Base-by-base conservation (phyloP, 1,140 invertebrate genomes). In the Phymastichus coffea region DNA sequence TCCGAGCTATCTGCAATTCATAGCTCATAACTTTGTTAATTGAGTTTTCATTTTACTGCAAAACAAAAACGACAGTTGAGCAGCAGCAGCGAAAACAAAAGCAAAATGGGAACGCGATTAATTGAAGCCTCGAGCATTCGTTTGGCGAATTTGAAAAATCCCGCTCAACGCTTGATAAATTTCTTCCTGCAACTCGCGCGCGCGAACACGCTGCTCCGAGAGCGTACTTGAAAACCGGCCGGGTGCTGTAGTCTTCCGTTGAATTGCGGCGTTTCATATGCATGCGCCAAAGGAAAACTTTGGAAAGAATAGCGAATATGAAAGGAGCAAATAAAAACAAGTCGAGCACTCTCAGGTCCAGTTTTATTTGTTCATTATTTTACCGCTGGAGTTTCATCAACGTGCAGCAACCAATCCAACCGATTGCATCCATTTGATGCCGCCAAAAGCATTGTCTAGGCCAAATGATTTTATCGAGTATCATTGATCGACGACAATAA, bases 351-450 rank as follows among this genome's bases (percentile, higher is more conserved):
- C n/a, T n/a, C n/a, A n/a, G n/a, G n/a, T 43, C n/a, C 46, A 28
- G 28, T 33, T 48, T 48, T 33, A n/a, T 48, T 48, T 48, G 33
- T 48, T 33, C 9, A 33, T 48, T 33, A 4, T 38, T 38, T 51
- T 38, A 22, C 47, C n/a, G 62, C 51, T 52, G 59, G 26, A 48
- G 63, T 65, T 56, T 28, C 59, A 65, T 65, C 56, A 48, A 48
- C n/a, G n/a, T n/a, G n/a, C n/a, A n/a, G n/a, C n/a, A n/a, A n/a
- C n/a, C n/a, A n/a, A n/a, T 23, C 22, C 38, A 53, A 33, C 37
- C 49, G 51, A 53, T 62, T 51, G 33, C 61, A 60, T n/a, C n/a
- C n/a, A n/a, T 57, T 63, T n/a, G n/a, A n/a, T n/a, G n/a, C n/a
- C n/a, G n/a, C n/a, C n/a, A n/a, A n/a, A n/a, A n/a, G n/a, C n/a